Evolutionary conservation across 2,888 invertebrate species (phyloP), one percentile per base, ranked within the genome.

Genomic region (Lochmaea crataegi): DNA sequence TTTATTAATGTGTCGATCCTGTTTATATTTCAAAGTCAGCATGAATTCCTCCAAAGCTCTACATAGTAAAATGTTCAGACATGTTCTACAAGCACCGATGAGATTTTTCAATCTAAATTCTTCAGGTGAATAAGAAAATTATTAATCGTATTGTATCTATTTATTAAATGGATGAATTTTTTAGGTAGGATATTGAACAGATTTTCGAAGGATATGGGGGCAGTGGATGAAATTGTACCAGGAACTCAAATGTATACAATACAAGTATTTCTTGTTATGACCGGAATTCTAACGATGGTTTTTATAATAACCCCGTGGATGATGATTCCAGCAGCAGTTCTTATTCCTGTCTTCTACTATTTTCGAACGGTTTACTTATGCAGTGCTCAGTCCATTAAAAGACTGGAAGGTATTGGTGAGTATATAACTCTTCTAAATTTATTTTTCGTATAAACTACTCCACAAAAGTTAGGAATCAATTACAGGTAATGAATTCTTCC

Each of bases 81-180:
- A 92, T 78, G 89, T 96, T 48, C 85, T 96, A 12, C 88, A 92
- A 75, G 92, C 94, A 0, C 93, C 94, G 0, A 93, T 95, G 89
- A 87, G 91, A 32, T 96, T 96, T 87, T 96, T 96, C 85, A 94
- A 95, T 84, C 92, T 91, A 6, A 95, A 96, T 85, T 94, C 96
- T 0, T 92, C 94, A 12, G 93, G 92, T 90, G 85, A 88, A 18
- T 45, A 12, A 0, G 3, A 12, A 4, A 41, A 3, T 41, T 41
- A 22, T 22, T 1, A 22, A 2, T 22, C 22, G 22, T 22, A 22
- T 22, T 22, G 22, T 22, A 22, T 22, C 32, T 32, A 6, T 32
- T 32, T 45, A 45, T 0, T 45, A 22, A 2, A 22, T 22, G 22
- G 12, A 45, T 12, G 2, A 45, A 57, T 18, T 41, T 72, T 71